Base-by-base conservation (phyloP, 2,797 vertebrate species). In the Sebastes vulpes region DNA sequence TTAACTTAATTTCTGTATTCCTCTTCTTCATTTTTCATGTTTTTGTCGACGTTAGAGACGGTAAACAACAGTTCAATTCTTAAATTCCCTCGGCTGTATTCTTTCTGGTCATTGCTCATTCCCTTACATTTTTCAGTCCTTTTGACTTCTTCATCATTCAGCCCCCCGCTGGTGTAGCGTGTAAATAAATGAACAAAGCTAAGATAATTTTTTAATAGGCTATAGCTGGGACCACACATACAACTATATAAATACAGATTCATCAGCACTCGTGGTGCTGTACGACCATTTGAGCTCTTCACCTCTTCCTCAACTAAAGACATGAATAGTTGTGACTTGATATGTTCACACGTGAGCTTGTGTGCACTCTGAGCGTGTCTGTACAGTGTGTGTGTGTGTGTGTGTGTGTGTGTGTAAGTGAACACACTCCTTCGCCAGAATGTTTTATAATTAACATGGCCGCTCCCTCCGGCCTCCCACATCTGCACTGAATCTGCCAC, bases 401-500 rank as follows among this genome's bases (percentile, higher is more conserved):
- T 29, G 28, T 28, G 28, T 28, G 28, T 52, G 26, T 74, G 65
- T 28, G 21, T 29, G 16, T 16, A 5, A 10, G 20, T 35, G 69
- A 28, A 56, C 52, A 53, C 65, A 31, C 32, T 23, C 46, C 16
- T 48, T 38, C 14, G 38, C 26, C 42, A 66, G 60, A 52, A 54
- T 58, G 79, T 70, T 79, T 82, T 66, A 89, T 86, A 84, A 83
- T 86, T 79, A 82, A 84, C 72, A 70, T n/a, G 11, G 38, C 77
- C 3, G 64, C 70, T 65, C 50, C 85, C 76, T 64, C 64, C 0
- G 28, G 57, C 81, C 66, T 61, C 80, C 38, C 65, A 83, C 82
- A 79, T 75, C 68, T 85, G 84, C 71, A 73, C 86, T 77, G 31
- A 76, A 81, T 88, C 79, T 88, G 89, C 86, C 89, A 81, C 65